Percentiles rank a stretch among this genome's conserved stretches.
Evolutionary conservation across 2,888 invertebrate species (phyloP).

Genomic region (Caenorhabditis sulstoni): DNA sequence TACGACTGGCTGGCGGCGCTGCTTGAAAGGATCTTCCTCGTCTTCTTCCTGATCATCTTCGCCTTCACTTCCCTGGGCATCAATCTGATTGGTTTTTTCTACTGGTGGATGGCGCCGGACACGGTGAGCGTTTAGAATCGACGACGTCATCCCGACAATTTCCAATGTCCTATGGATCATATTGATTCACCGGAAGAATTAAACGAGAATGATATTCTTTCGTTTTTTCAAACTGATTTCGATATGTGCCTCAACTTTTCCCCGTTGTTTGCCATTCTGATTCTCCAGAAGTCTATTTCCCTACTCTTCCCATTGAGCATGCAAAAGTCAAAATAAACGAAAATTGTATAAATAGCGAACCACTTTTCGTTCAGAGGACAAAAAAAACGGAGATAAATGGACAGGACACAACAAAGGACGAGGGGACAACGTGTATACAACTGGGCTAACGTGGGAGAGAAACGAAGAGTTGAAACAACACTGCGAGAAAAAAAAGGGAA

Average conservation of each 20-base stretch:
- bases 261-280: too few relatives aligned
- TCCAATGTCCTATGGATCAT: conserved; percentile 31
- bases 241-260: too few relatives aligned
- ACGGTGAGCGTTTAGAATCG: conserved; percentile 48
- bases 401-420: conserved; percentile 3
- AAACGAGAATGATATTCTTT: too few relatives aligned
- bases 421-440: conserved; percentile 21
- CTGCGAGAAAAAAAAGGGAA: neutral
- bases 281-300: too few relatives aligned
- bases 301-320: too few relatives aligned
- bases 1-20: conserved; percentile 79
- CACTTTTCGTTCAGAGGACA: neutral
- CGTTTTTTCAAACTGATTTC: too few relatives aligned
- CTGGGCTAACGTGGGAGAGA: neutral
- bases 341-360: too few relatives aligned
- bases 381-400: neutral
- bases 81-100: conserved; percentile 72
- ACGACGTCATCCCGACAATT: conserved; percentile 44
- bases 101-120: conserved; percentile 69
- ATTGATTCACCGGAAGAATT: conserved; percentile 19
- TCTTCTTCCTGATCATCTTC: conserved; percentile 72
- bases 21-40: conserved; percentile 75
- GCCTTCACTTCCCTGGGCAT: conserved; percentile 72
- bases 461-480: too few relatives aligned
- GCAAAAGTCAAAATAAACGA: too few relatives aligned